Evolutionary conservation across 1,140 invertebrate species (phyloP).

Genomic region (Drosophila micromelanica): DNA sequence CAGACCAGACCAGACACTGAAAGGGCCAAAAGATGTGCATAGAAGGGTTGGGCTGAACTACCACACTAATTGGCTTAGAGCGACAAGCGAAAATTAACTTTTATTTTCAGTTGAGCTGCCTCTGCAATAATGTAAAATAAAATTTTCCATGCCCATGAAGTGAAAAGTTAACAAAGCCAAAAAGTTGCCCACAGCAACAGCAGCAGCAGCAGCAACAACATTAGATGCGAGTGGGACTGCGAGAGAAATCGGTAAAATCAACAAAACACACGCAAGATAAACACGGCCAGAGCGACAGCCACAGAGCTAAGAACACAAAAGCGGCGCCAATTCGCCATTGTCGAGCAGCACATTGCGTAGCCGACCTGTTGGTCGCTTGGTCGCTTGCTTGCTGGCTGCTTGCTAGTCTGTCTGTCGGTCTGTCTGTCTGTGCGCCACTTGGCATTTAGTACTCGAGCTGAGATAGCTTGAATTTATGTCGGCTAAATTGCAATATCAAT

Average conservation of each 20-base stretch:
- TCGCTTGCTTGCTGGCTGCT: not conserved
- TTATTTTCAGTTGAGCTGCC: constrained; percentile 65
- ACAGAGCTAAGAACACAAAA: constrained; percentile 26
- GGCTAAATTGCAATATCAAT: constrained; percentile 73
- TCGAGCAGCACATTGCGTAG: constrained; percentile 38
- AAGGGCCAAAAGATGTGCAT: constrained; percentile 10
- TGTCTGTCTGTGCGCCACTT: constrained; percentile 30
- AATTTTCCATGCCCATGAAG: constrained; percentile 65
- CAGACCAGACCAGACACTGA: constrained; percentile 2
- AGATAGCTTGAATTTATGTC: constrained; percentile 58
- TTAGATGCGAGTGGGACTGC: not conserved
- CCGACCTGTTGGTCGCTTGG: constrained; percentile 42
- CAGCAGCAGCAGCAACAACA: constrained; percentile 7
- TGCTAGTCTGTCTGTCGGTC: no score
- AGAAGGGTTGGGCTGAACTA: constrained; percentile 7
- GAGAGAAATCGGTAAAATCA: constrained; percentile 77
- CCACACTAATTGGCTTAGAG: constrained; percentile 80
- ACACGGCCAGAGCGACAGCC: constrained; percentile 35
- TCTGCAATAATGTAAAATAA: constrained; percentile 61
- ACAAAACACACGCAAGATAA: constrained; percentile 79
- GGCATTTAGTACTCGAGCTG: not conserved
- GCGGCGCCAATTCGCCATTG: constrained; percentile 27
- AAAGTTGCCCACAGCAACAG: constrained; percentile 49
- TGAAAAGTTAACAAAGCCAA: constrained; percentile 68
- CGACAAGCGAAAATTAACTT: constrained; percentile 82